Evolutionary conservation across 2,888 invertebrate genomes (phyloP), one percentile per base, ranked within the genome.

Genomic region (Gasteruption jaculator): DNA sequence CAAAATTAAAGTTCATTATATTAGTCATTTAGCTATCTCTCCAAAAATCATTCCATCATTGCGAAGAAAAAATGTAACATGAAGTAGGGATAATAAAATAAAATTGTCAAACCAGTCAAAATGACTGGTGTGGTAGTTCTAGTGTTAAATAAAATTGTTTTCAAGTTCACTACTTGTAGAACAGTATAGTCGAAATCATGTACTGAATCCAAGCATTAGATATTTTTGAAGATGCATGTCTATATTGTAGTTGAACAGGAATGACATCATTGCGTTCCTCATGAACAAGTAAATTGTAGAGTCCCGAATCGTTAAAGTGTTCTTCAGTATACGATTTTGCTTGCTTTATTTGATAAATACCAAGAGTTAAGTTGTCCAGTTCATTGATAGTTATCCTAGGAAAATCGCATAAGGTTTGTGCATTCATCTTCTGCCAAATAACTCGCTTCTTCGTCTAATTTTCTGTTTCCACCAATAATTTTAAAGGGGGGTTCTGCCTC

Each of bases 321-420:
- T 16, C 32, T 10, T 32, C 32, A 3, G 18, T 32, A 32, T 16
- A 16, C 7, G 21, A n/a, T n/a, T n/a, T n/a, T 2, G 34, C 22
- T 34, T 21, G 34, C 14, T 34, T 34, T 5, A 34, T 4, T 21
- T 34, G 34, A 12, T 34, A 34, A 5, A 34, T 21, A 14, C 22
- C 22, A 5, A 21, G 11, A n/a, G 19, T 33, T 19, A 33, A 33
- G 10, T 7, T 10, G 7, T n/a, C 18, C 11, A 33, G 21, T 11
- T 33, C 33, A 33, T 33, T 14, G 10, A 33, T n/a, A 33, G 33
- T 33, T 18, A 33, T 10, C 21, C 21, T 33, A 2, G 33, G 33
- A 18, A 33, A 33, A 11, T 33, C 33, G 10, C n/a, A n/a, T 5
- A 33, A 21, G 11, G 18, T 18, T n/a, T 6, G 18, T 3, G 16